These are phyloP conservation scores for Muscidifurax raptorellus DNA, from an alignment of 1,140 invertebrate species.

Conservation along the genomic window DNA sequence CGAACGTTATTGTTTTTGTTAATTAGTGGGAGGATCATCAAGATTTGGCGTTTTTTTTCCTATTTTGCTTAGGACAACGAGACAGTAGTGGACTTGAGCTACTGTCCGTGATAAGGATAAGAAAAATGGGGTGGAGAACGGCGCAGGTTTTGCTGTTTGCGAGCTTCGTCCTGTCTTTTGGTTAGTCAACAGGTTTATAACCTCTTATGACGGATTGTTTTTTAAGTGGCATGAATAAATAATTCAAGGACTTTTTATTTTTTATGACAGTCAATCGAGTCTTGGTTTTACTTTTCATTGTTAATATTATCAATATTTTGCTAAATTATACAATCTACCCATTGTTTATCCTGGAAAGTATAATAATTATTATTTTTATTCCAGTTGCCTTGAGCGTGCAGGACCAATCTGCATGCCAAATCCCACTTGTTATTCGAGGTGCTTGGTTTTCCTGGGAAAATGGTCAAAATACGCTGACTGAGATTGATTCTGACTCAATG, in stretches of 20 bases:
- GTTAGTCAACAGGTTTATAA: slow-evolving; percentile 46
- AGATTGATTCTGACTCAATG: slow-evolving; percentile 87
- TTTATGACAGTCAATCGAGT: neutral
- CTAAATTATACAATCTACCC: neutral
- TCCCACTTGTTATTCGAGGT: slow-evolving; percentile 87
- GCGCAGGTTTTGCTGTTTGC: slow-evolving; percentile 15
- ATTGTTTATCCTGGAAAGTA: neutral
- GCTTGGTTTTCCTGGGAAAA: slow-evolving; percentile 95
- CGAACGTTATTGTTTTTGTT: neutral
- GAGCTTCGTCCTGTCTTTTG: slow-evolving; percentile 34
- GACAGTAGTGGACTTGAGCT: neutral
- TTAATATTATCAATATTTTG: slow-evolving; percentile 1
- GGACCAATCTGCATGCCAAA: slow-evolving; percentile 71
- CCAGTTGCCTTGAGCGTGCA: slow-evolving; percentile 51
- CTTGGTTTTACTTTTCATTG: slow-evolving; percentile 2
- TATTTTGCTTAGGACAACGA: neutral
- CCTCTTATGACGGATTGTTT: neutral
- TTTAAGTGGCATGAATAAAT: neutral
- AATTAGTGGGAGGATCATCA: neutral
- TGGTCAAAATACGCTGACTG: slow-evolving; percentile 87
- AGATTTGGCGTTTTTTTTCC: neutral
- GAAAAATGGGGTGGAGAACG: slow-evolving; percentile 18
- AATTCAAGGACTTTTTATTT: neutral
- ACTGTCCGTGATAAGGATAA: neutral
- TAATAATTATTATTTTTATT: slow-evolving; percentile 19